These are phyloP conservation scores for Apolygus lucorum DNA, from an alignment of 1,140 invertebrate genomes.

Conservation along the genomic window DNA sequence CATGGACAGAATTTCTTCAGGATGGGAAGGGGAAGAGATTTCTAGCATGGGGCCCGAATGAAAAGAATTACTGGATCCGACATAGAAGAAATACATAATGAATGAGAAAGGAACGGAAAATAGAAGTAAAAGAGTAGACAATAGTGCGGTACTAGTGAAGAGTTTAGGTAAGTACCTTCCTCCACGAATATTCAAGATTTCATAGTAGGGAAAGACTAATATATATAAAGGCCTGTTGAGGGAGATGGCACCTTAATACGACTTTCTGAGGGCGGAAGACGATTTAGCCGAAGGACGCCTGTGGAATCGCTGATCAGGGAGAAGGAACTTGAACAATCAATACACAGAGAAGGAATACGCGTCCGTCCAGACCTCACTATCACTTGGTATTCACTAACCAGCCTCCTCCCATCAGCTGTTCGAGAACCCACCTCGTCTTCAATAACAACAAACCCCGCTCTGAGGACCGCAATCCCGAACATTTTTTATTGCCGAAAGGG, in stretches of 20 bases:
- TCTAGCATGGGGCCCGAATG: too few relatives aligned
- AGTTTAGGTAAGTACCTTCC: too few relatives aligned
- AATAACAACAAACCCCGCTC: neutral
- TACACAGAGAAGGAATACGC: neutral
- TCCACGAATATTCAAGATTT: too few relatives aligned
- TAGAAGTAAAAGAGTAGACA: too few relatives aligned
- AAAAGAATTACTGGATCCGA: too few relatives aligned
- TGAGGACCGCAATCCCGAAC: neutral
- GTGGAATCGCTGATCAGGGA: slow-evolving; percentile 17
- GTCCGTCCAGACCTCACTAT: neutral
- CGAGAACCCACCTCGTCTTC: neutral
- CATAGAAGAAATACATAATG: too few relatives aligned
- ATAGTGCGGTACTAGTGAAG: too few relatives aligned
- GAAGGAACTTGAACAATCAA: slow-evolving; percentile 20
- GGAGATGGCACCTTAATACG: slow-evolving; percentile 12
- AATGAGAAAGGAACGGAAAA: too few relatives aligned
- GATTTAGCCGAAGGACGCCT: slow-evolving; percentile 12
- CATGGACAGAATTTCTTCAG: too few relatives aligned
- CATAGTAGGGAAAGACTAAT: too few relatives aligned
- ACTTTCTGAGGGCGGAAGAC: slow-evolving; percentile 19
- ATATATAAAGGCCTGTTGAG: neutral
- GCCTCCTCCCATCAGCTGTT: slow-evolving; percentile 2
- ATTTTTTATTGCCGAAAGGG: slow-evolving; percentile 8
- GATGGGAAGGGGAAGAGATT: too few relatives aligned
- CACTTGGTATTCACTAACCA: slow-evolving; percentile 13